Evolutionary conservation across 2,113 vertebrate species (phyloP), one percentile per base, ranked within the genome.

Genomic region (Pheucticus melanocephalus): DNA sequence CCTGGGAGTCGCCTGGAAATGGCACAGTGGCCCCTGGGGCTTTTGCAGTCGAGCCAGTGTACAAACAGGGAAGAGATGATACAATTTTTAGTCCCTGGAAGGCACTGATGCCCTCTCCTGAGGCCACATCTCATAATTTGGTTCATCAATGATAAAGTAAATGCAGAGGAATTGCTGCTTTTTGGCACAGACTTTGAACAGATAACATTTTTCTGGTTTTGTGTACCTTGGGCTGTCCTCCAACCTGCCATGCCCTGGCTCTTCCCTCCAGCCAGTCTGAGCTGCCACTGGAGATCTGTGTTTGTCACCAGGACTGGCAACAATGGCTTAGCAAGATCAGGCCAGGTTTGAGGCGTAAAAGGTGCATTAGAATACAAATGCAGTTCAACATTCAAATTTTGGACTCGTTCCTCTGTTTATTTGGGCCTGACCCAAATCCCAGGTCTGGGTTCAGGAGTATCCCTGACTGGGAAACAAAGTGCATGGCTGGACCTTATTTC

Each of bases 191-290:
- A 9, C 23, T 71, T 86, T 21, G 33, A 64, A 9, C 21, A 88
- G 48, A 12, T 35, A 31, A 33, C 35, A 23, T 54, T 72, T 3
- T 63, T 60, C 40, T 88, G 23, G 23, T 39, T 79, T 40, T 5
- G 0, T 8, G 9, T 71, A 18, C 56, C 66, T 59, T 3, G 1
- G 40, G 19, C 31, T 85, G 68, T 11, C 20, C 76, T 39, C 48
- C 48, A 64, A 1, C 12, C 33, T 77, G 40, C 57, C 1, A 0
- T 25, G 9, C 4, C 1, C 35, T 9, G 6, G 28, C 22, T 64
- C 61, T 94, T 61, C 37, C 53, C 75, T 78, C n/a, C 75, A 85
- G 25, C 31, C 53, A 28, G 2, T n/a, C 73, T 50, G 27, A 92
- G 44, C 76, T 92, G 47, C 42, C 42, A 16, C 53, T 79, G 71